Percentiles rank a stretch among this genome's conserved stretches.
Evolutionary conservation across 2,888 invertebrate genomes (phyloP).

Genomic region (Drosophila mettleri): DNA sequence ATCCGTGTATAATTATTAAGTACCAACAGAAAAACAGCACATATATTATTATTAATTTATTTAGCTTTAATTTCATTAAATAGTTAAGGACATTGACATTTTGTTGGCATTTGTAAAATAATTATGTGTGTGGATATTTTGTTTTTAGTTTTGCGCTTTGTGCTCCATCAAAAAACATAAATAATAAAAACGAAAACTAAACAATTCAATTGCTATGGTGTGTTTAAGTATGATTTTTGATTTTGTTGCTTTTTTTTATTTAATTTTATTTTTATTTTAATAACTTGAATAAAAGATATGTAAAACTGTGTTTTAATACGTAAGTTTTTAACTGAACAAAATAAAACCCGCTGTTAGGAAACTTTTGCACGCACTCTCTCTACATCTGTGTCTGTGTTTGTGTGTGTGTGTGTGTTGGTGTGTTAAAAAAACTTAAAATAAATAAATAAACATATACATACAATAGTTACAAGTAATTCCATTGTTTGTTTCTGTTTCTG

Average conservation of each 20-base stretch:
- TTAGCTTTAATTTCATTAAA: slow-evolving; percentile 77
- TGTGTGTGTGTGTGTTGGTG: slow-evolving; percentile 27
- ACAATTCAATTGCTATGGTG: slow-evolving; percentile 74
- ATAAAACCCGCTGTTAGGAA: slow-evolving; percentile 61
- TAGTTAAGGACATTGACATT: slow-evolving; percentile 80
- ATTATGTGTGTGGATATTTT: slow-evolving; percentile 53
- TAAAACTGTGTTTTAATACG: slow-evolving; percentile 54
- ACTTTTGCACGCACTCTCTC: slow-evolving; percentile 34
- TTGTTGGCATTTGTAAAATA: slow-evolving; percentile 66
- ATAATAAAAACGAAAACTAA: slow-evolving; percentile 59
- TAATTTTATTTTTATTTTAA: slow-evolving; percentile 50
- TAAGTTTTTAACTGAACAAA: slow-evolving; percentile 57
- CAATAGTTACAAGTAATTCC: slow-evolving; percentile 70
- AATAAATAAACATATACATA: slow-evolving; percentile 74
- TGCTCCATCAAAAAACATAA: slow-evolving; percentile 49
- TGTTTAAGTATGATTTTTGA: slow-evolving; percentile 33
- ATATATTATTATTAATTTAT: slow-evolving; percentile 68
- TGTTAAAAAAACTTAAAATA: slow-evolving; percentile 74
- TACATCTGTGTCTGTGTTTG: slow-evolving; percentile 21
- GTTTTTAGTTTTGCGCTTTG: slow-evolving; percentile 42
- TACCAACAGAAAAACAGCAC: neutral
- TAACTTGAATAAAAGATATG: slow-evolving; percentile 50
- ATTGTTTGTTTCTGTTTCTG: slow-evolving; percentile 22
- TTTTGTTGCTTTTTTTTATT: too few relatives aligned
- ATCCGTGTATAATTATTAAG: too few relatives aligned